Evolutionary conservation across 2,888 invertebrate species (phyloP), one percentile per base, ranked within the genome.

Genomic region (Petrolisthes cinctipes): DNA sequence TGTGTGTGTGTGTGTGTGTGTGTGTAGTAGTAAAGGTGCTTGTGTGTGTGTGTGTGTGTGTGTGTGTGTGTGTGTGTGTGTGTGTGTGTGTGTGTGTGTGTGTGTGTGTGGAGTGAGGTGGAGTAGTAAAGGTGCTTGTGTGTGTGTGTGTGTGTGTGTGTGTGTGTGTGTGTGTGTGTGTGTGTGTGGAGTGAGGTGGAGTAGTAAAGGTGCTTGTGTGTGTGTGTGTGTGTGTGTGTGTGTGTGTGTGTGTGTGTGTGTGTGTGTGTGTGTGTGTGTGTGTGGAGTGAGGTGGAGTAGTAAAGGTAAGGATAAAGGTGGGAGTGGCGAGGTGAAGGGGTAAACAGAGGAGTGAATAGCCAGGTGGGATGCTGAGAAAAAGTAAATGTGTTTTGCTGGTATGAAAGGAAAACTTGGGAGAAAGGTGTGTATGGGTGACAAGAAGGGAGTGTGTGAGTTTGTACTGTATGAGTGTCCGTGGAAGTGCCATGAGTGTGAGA

Each of bases 31-130:
- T 73, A 73, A 37, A 56, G 37, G 71, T 83, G 51, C 20, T 71
- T 73, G 37, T 83, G 66, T 23, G n/a, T 51, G 53, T 54, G 6
- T 37, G 6, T 53, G 37, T 71, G 73, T 71, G 73, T 83, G 68
- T 81, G 54, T 81, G 6, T 11, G 81, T 54, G 81, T 80, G 5
- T n/a, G n/a, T 80, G 3, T 80, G 80, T 80, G 56, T 80, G 75
- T 61, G 1, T 61, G 0, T 61, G 61, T 0, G 61, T 61, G 61
- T 61, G 7, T 7, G 61, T 61, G 61, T 7, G 61, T 61, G 61
- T 61, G 61, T 61, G 61, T 61, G n/a, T n/a, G n/a, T n/a, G n/a
- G n/a, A n/a, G 14, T 1, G 14, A n/a, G 14, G 1, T 66, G 68
- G n/a, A n/a, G n/a, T n/a, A n/a, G n/a, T 66, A n/a, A 17, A n/a